Evolutionary conservation across 2,113 vertebrate species (phyloP), one percentile per base, ranked within the genome.

Genomic region (Nibea coibor): DNA sequence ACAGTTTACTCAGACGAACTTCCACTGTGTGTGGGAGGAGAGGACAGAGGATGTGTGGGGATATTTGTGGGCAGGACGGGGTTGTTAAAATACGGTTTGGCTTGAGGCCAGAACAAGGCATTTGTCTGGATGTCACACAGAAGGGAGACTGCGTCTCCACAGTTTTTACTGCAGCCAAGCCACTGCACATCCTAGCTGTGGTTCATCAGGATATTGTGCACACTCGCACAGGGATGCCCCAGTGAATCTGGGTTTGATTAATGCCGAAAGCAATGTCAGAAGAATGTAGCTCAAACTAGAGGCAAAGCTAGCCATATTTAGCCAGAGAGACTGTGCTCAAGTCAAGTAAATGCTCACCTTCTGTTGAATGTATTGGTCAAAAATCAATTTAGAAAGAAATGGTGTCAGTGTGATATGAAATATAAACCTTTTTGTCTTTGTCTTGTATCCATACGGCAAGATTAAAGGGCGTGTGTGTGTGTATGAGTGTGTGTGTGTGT

Each of bases 41-140:
- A 20, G 57, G 57, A 31, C 42, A 42, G 45, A 72, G 70, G 61
- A 53, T 45, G 47, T 80, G 71, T 62, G 48, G 0, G 35, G 54
- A 56, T 62, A 31, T 61, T 50, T 62, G 45, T 61, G 47, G 31
- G 70, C 19, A 35, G 16, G 42, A 43, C 12, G 66, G 45, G 35
- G 51, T 0, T 28, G 65, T 76, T 83, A 66, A 84, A 77, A 84
- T 77, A 54, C 81, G 17, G 22, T 53, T 75, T 89, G 76, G 87
- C 68, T 39, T 1, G 22, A 57, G 39, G 66, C 74, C 84, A 84
- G 67, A 57, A 63, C 42, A 26, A 64, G 47, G 72, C 68, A 86
- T 87, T 89, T 82, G 73, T 88, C 70, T 85, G 81, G 53, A 58
- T 76, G 62, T 80, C 76, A 53, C 71, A 78, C 62, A 48, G 51